Evolutionary conservation across 2,113 vertebrate species (phyloP).

Genomic region (Cricetomys ansorgei): DNA sequence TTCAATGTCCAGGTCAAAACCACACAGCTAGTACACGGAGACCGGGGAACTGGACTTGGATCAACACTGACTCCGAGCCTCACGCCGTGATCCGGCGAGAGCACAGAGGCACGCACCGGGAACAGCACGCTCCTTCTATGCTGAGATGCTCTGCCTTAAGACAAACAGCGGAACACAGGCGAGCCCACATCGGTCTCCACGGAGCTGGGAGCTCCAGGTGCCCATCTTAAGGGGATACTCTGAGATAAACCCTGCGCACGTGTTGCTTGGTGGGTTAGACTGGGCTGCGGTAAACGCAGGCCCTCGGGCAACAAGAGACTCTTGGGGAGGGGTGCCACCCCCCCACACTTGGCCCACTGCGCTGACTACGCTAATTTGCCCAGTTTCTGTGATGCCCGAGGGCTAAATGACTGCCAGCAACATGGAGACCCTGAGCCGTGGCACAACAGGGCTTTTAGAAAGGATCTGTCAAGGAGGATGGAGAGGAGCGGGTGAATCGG

Average conservation of each 20-base stretch:
- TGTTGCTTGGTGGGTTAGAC: neutral
- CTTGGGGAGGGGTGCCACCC: neutral
- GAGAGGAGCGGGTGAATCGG: neutral
- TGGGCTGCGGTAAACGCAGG: neutral
- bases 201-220: constrained; percentile 12
- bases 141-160: constrained; percentile 42
- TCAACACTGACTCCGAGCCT: neutral
- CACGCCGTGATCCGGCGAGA: too few species aligned
- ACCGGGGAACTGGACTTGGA: neutral
- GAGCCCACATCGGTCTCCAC: constrained; percentile 4
- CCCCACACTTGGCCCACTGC: neutral
- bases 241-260: neutral
- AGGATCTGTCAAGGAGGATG: neutral
- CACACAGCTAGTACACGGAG: neutral
- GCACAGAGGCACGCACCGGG: neutral
- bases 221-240: neutral
- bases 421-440: neutral
- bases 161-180: constrained; percentile 30
- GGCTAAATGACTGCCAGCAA: neutral
- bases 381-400: constrained; percentile 10
- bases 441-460: neutral
- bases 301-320: neutral
- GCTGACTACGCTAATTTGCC: neutral
- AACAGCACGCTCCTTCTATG: constrained; percentile 20
- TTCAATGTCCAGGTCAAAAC: neutral